A percentile compares a stretch with the other conserved stretches of the same genome.
Conservation (phyloP, 2,113 vertebrate genomes). For the Phrynocephalus versicolor region DNA sequence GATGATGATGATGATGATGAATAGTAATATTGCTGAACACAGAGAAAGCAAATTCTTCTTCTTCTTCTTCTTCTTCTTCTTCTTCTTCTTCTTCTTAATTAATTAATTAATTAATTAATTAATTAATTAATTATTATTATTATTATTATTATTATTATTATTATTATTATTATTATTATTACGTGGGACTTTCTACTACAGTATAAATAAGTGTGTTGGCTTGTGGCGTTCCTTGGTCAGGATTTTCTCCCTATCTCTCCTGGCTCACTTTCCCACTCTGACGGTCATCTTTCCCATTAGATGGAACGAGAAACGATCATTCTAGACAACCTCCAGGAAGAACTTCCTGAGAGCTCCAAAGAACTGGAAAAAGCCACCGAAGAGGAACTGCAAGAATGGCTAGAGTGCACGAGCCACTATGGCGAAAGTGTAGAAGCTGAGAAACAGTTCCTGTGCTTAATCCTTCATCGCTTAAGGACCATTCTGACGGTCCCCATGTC, state of each 20-base stretch:
- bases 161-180: too few species aligned
- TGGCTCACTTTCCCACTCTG: neutral
- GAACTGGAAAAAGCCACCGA: slow-evolving; percentile 65
- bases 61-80: too few species aligned
- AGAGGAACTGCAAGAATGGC: slow-evolving; percentile 81
- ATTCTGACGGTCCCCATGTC: slow-evolving; percentile 73
- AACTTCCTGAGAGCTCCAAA: slow-evolving; percentile 77
- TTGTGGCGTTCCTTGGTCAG: too few species aligned
- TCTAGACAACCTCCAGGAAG: slow-evolving; percentile 85
- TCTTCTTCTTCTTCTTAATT: too few species aligned
- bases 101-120: too few species aligned
- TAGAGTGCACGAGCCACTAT: slow-evolving; percentile 75
- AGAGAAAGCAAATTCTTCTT: too few species aligned
- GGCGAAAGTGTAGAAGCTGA: slow-evolving; percentile 85
- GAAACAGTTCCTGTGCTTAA: slow-evolving; percentile 78
- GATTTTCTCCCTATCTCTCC: neutral
- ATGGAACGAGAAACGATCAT: slow-evolving; percentile 83
- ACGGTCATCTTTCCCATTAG: slow-evolving; percentile 66
- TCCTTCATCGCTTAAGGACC: slow-evolving; percentile 78
- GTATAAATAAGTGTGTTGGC: neutral
- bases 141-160: too few species aligned
- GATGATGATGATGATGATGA: too few species aligned
- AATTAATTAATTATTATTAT: too few species aligned
- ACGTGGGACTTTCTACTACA: too few species aligned
- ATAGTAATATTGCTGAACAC: too few species aligned